These are phyloP conservation scores for Dipodomys ordii DNA, from an alignment of 2,113 vertebrate species.

Conservation along the genomic window DNA sequence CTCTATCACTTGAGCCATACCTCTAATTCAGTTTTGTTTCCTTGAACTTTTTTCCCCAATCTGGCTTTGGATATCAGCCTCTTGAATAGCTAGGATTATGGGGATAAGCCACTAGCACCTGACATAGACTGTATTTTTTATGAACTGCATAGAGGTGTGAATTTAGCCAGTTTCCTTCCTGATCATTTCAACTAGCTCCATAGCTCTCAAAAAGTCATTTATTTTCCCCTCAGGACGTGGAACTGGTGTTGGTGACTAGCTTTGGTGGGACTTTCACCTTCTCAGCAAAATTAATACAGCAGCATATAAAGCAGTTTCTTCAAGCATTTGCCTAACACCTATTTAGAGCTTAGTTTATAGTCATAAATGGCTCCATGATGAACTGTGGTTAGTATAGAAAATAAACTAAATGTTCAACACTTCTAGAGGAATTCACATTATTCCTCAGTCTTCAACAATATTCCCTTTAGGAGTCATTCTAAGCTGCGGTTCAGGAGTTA, in stretches of 20 bases:
- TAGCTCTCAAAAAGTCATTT: conserved; percentile 1
- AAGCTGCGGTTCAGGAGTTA: conserved; percentile 28
- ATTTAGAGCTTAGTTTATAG: background rate
- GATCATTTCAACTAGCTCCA: conserved; percentile 33
- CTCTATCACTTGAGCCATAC: no score
- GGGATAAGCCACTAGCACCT: no score
- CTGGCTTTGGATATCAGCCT: no score
- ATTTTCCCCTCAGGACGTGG: conserved; percentile 42
- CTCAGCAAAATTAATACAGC: conserved; percentile 11
- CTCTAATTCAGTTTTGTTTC: no score
- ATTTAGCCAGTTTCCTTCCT: conserved; percentile 30
- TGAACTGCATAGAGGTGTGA: background rate
- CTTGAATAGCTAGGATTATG: no score
- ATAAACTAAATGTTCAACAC: conserved; percentile 34
- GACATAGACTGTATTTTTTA: background rate
- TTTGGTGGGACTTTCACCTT: background rate
- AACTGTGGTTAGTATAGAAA: conserved; percentile 45
- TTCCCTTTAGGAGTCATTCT: conserved; percentile 33
- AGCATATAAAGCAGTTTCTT: conserved; percentile 39
- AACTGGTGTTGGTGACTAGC: background rate
- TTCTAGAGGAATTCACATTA: conserved; percentile 48
- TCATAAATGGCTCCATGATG: conserved; percentile 8
- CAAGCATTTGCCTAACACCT: background rate
- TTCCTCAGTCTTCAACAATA: conserved; percentile 37
- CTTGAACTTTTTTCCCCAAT: no score